A percentile compares a stretch with the other conserved stretches of the same genome.
Evolutionary conservation across 2,113 vertebrate genomes (phyloP).

Genomic region (Emydura subglobosa): DNA sequence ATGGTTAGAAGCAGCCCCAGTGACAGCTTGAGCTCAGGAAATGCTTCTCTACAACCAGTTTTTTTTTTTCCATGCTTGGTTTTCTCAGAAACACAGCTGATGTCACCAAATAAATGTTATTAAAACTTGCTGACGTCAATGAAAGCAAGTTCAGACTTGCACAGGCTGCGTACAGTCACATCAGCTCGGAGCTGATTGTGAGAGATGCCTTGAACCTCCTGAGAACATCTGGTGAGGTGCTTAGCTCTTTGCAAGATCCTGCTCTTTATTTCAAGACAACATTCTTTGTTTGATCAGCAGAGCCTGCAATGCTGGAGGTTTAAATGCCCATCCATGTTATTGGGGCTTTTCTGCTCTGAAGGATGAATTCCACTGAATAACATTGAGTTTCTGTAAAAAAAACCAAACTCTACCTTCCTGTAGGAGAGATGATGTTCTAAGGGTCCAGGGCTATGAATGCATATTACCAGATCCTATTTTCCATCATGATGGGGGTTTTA

Average conservation of each 20-base stretch:
- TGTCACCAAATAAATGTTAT: conserved; percentile 49
- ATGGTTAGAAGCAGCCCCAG: conserved; percentile 24
- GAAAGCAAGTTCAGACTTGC: conserved; percentile 17
- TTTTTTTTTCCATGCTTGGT: conserved; percentile 47
- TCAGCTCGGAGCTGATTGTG: background rate
- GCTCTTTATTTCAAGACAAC: background rate
- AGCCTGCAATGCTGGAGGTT: background rate
- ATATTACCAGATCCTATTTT: background rate
- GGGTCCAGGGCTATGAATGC: accelerated
- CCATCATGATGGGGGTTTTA: accelerated
- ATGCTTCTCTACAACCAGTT: conserved; percentile 36
- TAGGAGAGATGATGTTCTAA: accelerated
- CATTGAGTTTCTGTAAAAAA: background rate
- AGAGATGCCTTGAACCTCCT: background rate
- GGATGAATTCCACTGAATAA: background rate
- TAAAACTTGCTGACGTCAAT: conserved; percentile 10
- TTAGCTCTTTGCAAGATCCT: background rate
- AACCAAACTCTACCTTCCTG: background rate
- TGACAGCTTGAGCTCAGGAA: conserved; percentile 61
- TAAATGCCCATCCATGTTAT: background rate
- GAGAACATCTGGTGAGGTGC: background rate
- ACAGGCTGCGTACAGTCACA: background rate
- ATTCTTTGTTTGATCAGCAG: background rate
- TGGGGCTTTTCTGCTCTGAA: conserved; percentile 25
- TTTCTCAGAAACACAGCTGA: conserved; percentile 75